These are phyloP conservation scores for Saimiri boliviensis DNA, from an alignment of 2,113 vertebrate genomes.

Conservation along the genomic window DNA sequence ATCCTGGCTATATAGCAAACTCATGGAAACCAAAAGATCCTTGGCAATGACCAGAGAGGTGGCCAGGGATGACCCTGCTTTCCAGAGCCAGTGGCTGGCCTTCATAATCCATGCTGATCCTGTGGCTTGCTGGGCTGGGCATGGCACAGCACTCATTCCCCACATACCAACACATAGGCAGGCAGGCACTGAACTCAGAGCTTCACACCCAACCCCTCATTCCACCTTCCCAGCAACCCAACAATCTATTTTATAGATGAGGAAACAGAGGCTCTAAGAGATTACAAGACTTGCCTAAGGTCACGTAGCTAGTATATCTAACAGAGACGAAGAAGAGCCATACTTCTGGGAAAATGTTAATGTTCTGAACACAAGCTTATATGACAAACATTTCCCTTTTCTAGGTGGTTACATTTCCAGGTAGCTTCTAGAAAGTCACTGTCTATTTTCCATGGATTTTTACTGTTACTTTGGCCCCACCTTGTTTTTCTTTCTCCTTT, in stretches of 20 bases:
- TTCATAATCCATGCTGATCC: background rate
- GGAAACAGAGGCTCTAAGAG: background rate
- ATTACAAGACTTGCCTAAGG: background rate
- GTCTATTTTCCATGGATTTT: accelerated
- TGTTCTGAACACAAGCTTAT: background rate
- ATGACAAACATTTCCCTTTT: background rate
- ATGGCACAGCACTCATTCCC: background rate
- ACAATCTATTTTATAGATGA: background rate
- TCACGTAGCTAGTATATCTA: background rate
- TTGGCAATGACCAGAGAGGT: background rate
- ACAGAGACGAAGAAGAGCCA: background rate
- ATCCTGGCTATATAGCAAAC: background rate
- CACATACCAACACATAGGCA: accelerated
- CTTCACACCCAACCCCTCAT: background rate
- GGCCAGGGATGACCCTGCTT: background rate
- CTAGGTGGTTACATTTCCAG: background rate
- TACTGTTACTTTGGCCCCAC: background rate
- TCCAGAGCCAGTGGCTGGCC: background rate
- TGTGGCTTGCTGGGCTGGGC: background rate
- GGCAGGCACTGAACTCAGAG: background rate
- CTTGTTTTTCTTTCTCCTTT: background rate
- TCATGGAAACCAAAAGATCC: background rate
- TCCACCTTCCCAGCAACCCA: background rate
- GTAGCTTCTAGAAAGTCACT: background rate
- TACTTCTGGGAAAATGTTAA: background rate